Percentiles rank a stretch among this genome's conserved stretches.
These are phyloP conservation scores for Siphlonurus alternatus DNA, from an alignment of 2,888 invertebrate species.

Conservation along the genomic window DNA sequence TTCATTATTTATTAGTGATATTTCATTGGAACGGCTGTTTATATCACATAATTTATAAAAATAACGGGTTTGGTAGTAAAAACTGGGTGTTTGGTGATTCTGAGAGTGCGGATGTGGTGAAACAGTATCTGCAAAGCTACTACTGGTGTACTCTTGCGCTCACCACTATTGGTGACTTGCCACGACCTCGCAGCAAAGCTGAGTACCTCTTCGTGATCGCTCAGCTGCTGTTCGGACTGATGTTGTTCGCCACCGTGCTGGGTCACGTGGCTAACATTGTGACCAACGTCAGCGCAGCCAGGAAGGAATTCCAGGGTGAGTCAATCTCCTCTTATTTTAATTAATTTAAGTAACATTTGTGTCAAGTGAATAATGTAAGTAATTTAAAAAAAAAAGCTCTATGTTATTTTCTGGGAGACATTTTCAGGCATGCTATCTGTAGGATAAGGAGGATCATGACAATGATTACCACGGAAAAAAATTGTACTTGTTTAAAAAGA, in stretches of 20 bases:
- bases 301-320: slow-evolving; percentile 97
- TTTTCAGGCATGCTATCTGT: no score
- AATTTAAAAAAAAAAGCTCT: no score
- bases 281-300: slow-evolving; percentile 88
- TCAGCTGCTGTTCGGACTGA: slow-evolving; percentile 83
- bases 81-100: slow-evolving; percentile 82
- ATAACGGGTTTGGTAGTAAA: slow-evolving; percentile 85
- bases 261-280: slow-evolving; percentile 98
- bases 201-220: slow-evolving; percentile 92
- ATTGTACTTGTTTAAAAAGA: no score
- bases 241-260: slow-evolving; percentile 89
- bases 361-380: no score
- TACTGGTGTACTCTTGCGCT: slow-evolving; percentile 96
- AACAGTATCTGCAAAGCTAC: slow-evolving; percentile 93
- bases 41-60: slow-evolving; percentile 92
- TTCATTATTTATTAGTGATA: slow-evolving; percentile 92
- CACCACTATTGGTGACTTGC: slow-evolving; percentile 81
- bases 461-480: no score
- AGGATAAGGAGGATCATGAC: no score
- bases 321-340: slow-evolving; percentile 12
- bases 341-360: neutral
- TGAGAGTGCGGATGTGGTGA: slow-evolving; percentile 74
- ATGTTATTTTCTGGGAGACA: no score
- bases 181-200: slow-evolving; percentile 79
- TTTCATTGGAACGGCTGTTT: slow-evolving; percentile 99